Evolutionary conservation across 1,140 invertebrate species (phyloP).

Genomic region (Gonatopus flavifemur): DNA sequence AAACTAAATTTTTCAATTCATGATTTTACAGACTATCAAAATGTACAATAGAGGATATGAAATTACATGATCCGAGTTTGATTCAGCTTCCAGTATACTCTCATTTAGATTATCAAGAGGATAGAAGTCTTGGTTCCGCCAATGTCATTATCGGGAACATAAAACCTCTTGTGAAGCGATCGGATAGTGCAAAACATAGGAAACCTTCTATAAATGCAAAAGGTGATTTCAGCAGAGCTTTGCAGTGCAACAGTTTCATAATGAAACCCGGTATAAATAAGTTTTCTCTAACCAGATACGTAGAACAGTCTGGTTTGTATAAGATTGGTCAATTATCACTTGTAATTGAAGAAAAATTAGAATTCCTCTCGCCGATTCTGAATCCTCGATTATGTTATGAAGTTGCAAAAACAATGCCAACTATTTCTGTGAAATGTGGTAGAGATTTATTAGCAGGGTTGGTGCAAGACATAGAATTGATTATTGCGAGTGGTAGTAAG

Average conservation of each 20-base stretch:
- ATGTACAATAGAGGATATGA: slow-evolving; percentile 60
- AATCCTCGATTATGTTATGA: slow-evolving; percentile 58
- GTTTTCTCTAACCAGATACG: slow-evolving; percentile 64
- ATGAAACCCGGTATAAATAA: slow-evolving; percentile 74
- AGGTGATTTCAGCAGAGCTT: slow-evolving; percentile 66
- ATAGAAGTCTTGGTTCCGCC: slow-evolving; percentile 71
- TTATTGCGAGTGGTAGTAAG: slow-evolving; percentile 70
- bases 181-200: slow-evolving; percentile 64
- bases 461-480: slow-evolving; percentile 68
- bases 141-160: slow-evolving; percentile 64
- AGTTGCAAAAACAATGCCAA: slow-evolving; percentile 61
- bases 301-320: slow-evolving; percentile 63
- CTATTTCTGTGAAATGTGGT: slow-evolving; percentile 55
- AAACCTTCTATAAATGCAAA: slow-evolving; percentile 58
- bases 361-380: slow-evolving; percentile 56
- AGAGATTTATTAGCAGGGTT: slow-evolving; percentile 70
- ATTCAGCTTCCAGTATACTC: slow-evolving; percentile 68
- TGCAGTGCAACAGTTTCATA: slow-evolving; percentile 60
- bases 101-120: slow-evolving; percentile 76
- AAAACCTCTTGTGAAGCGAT: slow-evolving; percentile 59
- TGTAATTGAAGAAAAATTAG: slow-evolving; percentile 59
- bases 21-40: slow-evolving; percentile 47
- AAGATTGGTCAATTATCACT: slow-evolving; percentile 65
- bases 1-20: slow-evolving; percentile 2
- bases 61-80: slow-evolving; percentile 62